Evolutionary conservation across 2,113 vertebrate genomes (phyloP).

Genomic region (Neotragus pygmaeus): DNA sequence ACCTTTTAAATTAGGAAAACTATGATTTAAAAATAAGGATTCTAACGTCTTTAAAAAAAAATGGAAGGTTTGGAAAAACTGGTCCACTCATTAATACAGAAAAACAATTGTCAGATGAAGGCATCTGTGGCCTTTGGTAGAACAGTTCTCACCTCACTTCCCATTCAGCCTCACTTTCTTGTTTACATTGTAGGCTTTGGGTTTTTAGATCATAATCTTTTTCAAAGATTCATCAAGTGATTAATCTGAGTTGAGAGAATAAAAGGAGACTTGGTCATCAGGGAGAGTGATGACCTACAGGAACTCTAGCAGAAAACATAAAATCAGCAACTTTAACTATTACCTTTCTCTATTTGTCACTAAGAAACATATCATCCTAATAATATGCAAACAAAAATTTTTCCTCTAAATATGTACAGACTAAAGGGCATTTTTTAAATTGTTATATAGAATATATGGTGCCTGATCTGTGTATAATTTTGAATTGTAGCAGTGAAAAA

Average conservation of each 20-base stretch:
- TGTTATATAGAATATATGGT: not conserved
- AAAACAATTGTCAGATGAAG: not conserved
- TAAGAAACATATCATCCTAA: not conserved
- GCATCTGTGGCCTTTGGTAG: accelerated
- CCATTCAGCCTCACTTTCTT: not conserved
- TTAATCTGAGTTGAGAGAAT: not conserved
- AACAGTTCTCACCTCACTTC: not conserved
- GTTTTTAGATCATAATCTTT: not conserved
- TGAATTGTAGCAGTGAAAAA: conserved; percentile 44
- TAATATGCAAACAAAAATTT: not conserved
- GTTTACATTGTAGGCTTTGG: not conserved
- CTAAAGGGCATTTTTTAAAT: not conserved
- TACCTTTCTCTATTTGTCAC: not conserved
- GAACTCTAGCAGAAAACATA: not conserved
- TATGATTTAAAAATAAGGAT: not conserved
- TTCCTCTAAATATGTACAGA: not conserved
- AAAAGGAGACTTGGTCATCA: not conserved
- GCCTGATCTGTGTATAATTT: not conserved
- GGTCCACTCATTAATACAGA: not conserved
- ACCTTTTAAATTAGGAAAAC: not conserved
- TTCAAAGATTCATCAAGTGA: not conserved
- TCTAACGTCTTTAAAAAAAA: not conserved
- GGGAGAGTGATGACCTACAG: not conserved
- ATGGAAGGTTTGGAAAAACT: not conserved
- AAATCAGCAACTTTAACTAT: not conserved